These are phyloP conservation scores for Arbacia lixula DNA, from an alignment of 53 echinoderm and acorn worm species.

Conservation along the genomic window DNA sequence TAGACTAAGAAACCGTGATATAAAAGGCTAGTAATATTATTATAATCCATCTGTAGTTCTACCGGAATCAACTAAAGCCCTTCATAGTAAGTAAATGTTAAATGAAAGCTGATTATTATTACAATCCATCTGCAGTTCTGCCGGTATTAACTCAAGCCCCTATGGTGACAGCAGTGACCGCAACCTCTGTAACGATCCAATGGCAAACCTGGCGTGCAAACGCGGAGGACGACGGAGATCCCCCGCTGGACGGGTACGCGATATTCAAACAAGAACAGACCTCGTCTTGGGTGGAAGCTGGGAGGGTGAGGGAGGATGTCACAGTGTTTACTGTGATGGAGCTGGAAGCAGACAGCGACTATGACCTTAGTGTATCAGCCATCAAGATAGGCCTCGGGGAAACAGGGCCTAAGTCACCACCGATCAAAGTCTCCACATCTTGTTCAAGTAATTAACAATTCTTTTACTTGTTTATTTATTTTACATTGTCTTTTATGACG, in stretches of 20 bases:
- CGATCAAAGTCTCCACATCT: neutral
- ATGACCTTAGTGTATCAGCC: slow-evolving; percentile 5
- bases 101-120: too few species aligned
- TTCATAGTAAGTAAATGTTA: too few species aligned
- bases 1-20: too few species aligned
- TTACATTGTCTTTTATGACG: neutral
- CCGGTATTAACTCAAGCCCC: neutral
- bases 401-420: neutral
- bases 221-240: neutral
- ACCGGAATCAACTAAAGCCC: too few species aligned
- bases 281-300: neutral
- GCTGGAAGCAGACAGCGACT: neutral
- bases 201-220: slow-evolving; percentile 5
- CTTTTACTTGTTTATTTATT: neutral
- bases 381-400: neutral
- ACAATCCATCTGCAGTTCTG: neutral
- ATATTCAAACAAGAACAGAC: neutral
- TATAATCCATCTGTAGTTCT: too few species aligned
- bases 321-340: neutral
- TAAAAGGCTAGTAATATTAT: too few species aligned
- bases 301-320: neutral
- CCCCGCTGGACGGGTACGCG: slow-evolving; percentile 7
- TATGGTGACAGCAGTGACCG: neutral
- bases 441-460: slow-evolving; percentile 13
- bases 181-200: neutral